Evolutionary conservation across 2,888 invertebrate genomes (phyloP).

Genomic region (Meteorus colon): DNA sequence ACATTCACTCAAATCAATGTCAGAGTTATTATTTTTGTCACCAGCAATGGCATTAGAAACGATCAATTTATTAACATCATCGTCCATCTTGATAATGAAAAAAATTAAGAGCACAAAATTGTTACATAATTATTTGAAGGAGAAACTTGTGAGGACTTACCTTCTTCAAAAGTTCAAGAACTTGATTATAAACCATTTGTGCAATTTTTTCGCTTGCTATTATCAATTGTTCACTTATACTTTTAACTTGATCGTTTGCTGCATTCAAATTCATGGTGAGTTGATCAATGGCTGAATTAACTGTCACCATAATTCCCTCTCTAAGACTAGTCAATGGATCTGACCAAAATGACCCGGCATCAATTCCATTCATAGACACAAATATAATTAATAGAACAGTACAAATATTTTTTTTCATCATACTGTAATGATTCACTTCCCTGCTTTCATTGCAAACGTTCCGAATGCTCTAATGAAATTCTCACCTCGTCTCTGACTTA

Average conservation of each 20-base stretch:
- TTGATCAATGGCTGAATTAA: conserved; percentile 45
- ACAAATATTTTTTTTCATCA: not conserved
- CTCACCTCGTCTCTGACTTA: not conserved
- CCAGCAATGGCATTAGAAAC: not conserved
- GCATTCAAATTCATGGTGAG: conserved; percentile 40
- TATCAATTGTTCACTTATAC: conserved; percentile 36
- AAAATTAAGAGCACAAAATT: conserved; percentile 4
- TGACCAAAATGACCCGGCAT: conserved; percentile 6
- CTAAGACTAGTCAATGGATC: conserved; percentile 33
- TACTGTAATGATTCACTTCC: not conserved
- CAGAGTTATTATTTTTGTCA: not conserved
- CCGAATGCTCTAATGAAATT: not conserved
- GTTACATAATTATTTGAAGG: conserved; percentile 28
- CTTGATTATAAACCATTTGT: conserved; percentile 35
- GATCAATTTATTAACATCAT: not conserved
- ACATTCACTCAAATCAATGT: conserved; percentile 16
- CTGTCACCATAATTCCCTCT: conserved; percentile 42
- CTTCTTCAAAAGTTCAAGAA: conserved; percentile 37
- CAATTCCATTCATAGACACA: conserved; percentile 26
- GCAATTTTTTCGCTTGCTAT: conserved; percentile 39
- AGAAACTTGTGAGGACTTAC: conserved; percentile 43
- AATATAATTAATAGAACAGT: not conserved
- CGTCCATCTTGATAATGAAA: not conserved
- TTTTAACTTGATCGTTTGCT: conserved; percentile 42
- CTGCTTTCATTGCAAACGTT: not conserved